phyloP scores from a whole-genome alignment of 53 echinoderm and acorn worm species.

The Luidia sarsii region DNA sequence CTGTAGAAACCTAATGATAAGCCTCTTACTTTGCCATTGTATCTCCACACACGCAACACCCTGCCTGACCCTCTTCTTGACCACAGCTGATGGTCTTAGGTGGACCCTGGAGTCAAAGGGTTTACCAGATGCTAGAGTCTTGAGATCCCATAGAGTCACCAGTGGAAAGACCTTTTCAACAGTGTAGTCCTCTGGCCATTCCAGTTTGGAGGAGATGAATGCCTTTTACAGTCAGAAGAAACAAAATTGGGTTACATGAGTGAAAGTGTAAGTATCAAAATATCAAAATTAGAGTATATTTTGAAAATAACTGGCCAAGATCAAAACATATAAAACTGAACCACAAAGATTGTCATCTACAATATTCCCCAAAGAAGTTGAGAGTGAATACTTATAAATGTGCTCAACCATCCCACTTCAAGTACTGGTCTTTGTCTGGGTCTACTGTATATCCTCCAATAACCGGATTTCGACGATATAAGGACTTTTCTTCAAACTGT shows the following conservation, averaged over 20 bases:
- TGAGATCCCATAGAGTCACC: constrained; percentile 72
- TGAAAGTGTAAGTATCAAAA: background rate
- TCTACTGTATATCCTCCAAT: too few species aligned
- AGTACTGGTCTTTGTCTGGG: too few species aligned
- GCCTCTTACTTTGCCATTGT: constrained; percentile 77
- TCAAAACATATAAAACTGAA: too few species aligned
- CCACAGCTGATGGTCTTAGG: constrained; percentile 52
- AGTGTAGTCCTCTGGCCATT: constrained; percentile 88
- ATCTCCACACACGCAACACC: constrained; percentile 80
- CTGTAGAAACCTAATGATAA: too few species aligned
- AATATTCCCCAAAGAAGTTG: too few species aligned
- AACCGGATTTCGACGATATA: too few species aligned
- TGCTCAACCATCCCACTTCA: too few species aligned
- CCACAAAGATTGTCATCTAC: too few species aligned
- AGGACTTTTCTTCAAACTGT: too few species aligned
- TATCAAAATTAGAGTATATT: background rate
- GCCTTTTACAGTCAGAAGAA: constrained; percentile 37
- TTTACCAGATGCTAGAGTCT: constrained; percentile 12
- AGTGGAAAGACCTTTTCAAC: constrained; percentile 83
- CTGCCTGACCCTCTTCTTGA: constrained; percentile 77
- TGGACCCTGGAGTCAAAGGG: constrained; percentile 18
- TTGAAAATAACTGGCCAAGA: background rate
- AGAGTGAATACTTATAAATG: too few species aligned
- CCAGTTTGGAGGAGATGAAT: constrained; percentile 70
- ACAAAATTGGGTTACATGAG: background rate